A percentile compares a stretch with the other conserved stretches of the same genome.
Evolutionary conservation across 2,113 vertebrate species (phyloP).

Genomic region (Parus major): DNA sequence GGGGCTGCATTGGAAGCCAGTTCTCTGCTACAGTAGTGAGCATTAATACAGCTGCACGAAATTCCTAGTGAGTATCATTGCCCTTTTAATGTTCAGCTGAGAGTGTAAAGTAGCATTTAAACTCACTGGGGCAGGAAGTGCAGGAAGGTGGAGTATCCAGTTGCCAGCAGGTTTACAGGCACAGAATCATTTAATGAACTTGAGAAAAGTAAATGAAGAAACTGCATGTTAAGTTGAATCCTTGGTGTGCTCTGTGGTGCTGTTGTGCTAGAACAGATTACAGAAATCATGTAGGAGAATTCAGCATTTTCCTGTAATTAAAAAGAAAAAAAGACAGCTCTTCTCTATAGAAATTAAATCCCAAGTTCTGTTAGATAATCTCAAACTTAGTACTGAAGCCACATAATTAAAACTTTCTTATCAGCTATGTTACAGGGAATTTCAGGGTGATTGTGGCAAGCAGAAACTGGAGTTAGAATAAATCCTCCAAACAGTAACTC

Average conservation of each 20-base stretch:
- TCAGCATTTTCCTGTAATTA: background rate
- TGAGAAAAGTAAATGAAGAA: background rate
- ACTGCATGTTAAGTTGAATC: background rate
- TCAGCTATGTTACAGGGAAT: background rate
- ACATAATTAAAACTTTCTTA: background rate
- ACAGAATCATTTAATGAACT: background rate
- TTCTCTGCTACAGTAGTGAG: background rate
- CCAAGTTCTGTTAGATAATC: background rate
- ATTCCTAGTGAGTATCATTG: background rate
- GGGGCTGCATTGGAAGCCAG: background rate
- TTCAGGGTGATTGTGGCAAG: background rate
- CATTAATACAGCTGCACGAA: background rate
- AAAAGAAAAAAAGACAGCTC: background rate
- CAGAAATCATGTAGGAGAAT: background rate
- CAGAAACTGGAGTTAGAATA: background rate
- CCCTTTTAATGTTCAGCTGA: conserved; percentile 1
- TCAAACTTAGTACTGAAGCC: background rate
- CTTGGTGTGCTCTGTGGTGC: background rate
- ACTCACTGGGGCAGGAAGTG: background rate
- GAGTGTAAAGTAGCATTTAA: conserved; percentile 31
- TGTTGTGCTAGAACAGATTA: background rate
- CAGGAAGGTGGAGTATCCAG: background rate
- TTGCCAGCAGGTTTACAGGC: background rate
- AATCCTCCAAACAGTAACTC: background rate
- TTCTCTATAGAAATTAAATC: background rate